phyloP scores from a whole-genome alignment of 2,113 vertebrate genomes.

The Varanus komodoensis region DNA sequence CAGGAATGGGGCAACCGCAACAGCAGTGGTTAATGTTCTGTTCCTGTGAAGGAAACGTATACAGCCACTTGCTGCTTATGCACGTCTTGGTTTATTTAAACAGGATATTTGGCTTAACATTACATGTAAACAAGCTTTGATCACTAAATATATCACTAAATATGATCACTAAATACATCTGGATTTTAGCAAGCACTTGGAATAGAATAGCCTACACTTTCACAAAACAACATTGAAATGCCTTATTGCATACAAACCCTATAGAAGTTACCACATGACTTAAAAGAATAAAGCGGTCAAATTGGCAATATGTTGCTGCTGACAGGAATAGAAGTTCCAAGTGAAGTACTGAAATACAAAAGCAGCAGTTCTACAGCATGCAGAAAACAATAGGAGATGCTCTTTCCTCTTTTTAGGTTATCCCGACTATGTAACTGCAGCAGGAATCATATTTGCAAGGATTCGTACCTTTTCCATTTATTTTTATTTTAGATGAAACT shows the following conservation, averaged over 20 bases:
- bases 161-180: slow-evolving; percentile 32
- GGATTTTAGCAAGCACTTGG: slow-evolving; percentile 37
- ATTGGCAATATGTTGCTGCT: not conserved
- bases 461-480: not conserved
- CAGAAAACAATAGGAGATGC: not conserved
- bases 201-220: slow-evolving; percentile 39
- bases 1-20: too few species aligned
- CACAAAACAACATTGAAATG: slow-evolving; percentile 21
- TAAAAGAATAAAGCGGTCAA: slow-evolving; percentile 25
- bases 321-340: not conserved
- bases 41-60: not conserved
- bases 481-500: slow-evolving; percentile 11
- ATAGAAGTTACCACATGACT: slow-evolving; percentile 7
- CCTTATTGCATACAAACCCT: slow-evolving; percentile 6
- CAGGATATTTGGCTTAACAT: not conserved
- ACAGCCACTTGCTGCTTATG: not conserved
- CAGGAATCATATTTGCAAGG: slow-evolving; percentile 20
- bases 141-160: too few species aligned
- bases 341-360: not conserved
- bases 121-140: not conserved
- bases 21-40: not conserved
- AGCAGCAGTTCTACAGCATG: not conserved
- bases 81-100: not conserved
- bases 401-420: not conserved
- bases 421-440: not conserved